Evolutionary conservation across 2,888 invertebrate genomes (phyloP).

Genomic region (Salticus scenicus): DNA sequence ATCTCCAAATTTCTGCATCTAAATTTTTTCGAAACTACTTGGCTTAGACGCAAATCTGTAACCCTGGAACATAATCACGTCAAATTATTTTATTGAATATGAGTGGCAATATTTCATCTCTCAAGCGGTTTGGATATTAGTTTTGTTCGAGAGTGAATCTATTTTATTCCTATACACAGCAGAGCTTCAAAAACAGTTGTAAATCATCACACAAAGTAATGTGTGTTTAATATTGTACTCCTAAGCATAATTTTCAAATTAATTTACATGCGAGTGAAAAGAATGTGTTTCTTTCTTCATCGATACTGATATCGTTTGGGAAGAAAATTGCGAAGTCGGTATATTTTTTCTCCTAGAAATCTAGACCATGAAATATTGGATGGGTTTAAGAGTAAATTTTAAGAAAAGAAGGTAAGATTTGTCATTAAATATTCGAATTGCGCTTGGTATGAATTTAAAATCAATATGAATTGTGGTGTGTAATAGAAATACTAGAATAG

Average conservation of each 20-base stretch:
- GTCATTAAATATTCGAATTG: not conserved
- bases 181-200: not conserved
- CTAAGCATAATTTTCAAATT: slow-evolving; percentile 6
- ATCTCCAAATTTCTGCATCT: no score
- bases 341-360: not conserved
- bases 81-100: no score
- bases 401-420: not conserved
- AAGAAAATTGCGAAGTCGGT: not conserved
- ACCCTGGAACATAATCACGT: no score
- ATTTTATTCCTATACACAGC: not conserved
- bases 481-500: no score
- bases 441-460: no score
- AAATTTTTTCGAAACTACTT: no score
- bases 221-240: not conserved
- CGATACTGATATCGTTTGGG: not conserved
- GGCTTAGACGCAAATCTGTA: no score
- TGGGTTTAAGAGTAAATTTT: not conserved
- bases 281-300: not conserved
- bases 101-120: no score
- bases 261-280: not conserved
- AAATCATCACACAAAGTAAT: not conserved
- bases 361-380: not conserved
- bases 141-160: not conserved
- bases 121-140: not conserved
- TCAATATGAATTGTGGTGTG: no score